Base-by-base conservation (phyloP, 2,888 invertebrate species). In the Parnassius orleans region DNA sequence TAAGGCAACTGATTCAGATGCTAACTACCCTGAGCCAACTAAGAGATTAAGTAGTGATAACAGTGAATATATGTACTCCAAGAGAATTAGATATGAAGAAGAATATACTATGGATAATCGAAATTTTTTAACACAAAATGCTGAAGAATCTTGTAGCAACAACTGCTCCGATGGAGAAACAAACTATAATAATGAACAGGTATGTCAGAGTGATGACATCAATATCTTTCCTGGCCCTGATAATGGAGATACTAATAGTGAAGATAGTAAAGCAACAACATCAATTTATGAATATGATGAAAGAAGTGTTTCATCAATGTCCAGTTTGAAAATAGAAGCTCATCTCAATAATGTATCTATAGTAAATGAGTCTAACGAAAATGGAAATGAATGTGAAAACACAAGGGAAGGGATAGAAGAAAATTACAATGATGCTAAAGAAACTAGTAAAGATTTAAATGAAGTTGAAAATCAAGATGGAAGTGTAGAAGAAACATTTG, bases 251-350 rank as follows among this genome's bases (percentile, higher is more conserved):
- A 84, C 85, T 51, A 86, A 85, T 54, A 88, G 86, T 79, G 86
- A 88, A 72, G 86, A 88, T 60, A 87, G 86, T 65, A 89, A 90
- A 77, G 84, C 81, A 15, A 83, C 85, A 56, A 73, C 77, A 12
- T 84, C 84, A 64, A 76, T 84, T 10, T 88, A 85, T 83, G 89
- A 90, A 66, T 88, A 86, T 86, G 88, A 91, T 77, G 88, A 86
- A 65, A 81, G 77, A 71, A 88, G 87, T 81, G 80, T 83, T 61
- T 85, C 87, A 61, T 83, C 85, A 60, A 78, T 81, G 60, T 84
- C 84, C 24, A 89, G 84, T 74, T 74, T 86, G 53, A 87, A 86
- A 75, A 80, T 88, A 71, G 92, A 92, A 64, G 84, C 79, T 66
- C 85, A 80, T 71, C 70, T 79, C 41, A 83, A 76, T 69, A 83